Base-by-base conservation (phyloP, 2,888 invertebrate genomes). In the Agonopterix heracliana region DNA sequence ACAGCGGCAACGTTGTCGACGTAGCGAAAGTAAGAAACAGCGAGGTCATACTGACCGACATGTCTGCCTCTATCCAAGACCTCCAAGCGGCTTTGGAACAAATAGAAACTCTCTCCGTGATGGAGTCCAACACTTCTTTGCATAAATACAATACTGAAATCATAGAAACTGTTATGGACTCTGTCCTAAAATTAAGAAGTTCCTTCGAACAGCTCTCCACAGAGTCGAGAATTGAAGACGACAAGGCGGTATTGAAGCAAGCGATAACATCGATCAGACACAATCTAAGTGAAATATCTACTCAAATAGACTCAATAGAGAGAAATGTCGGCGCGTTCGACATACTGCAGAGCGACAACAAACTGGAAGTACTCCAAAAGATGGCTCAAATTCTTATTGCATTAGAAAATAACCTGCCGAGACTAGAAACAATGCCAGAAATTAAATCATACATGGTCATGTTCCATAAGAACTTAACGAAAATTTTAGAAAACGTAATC, bases 111-210 rank as follows among this genome's bases (percentile, higher is more conserved):
- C 78, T 90, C 0, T 84, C 91, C 5, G 75, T 91, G 9, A 89
- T 85, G 54, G 91, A 91, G 73, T 84, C 90, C 0, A 70, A 62
- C 9, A 65, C 70, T n/a, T 55, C 70, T 1, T 56, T 85, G 41
- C 61, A 74, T 41, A 83, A 81, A 53, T 81, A 90, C 48, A 91
- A 91, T 57, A 90, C 92, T 51, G 90, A 91, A 49, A 86, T 93
- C 35, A 86, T 93, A 49, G 92, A 93, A 64, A 89, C 90, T 47
- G 90, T 93, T 0, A 90, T 91, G 59, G 89, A 90, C 11, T 91
- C 93, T 0, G 81, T 93, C n/a, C 80, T 91, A 48, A 92, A 93
- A 66, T 71, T 93, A 5, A 86, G 91, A 54, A 90, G 83, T 63
- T 90, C 90, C 0, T 78, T 93, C 55, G 91, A 93, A 61, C 67